Evolutionary conservation across 2,888 invertebrate genomes (phyloP), one percentile per base, ranked within the genome.

Genomic region (Strigamia transsilvanica): DNA sequence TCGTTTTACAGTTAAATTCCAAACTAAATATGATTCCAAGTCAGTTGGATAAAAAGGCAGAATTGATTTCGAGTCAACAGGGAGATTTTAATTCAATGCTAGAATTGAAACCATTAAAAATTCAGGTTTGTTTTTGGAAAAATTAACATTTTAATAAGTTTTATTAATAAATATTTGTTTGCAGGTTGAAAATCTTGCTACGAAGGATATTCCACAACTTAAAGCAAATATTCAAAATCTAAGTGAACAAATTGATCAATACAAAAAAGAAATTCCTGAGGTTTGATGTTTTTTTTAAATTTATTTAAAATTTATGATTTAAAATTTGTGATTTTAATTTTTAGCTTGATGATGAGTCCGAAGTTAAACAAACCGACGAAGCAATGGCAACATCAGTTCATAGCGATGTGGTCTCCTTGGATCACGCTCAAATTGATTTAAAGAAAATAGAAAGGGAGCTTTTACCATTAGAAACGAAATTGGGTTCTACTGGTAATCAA

Each of bases 11-110:
- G 79, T 79, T 79, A 38, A 79, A 79, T 79, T 32, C 32, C 12
- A 79, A 79, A 41, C 34, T 79, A 15, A 79, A 79, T 18, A 21
- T 79, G 79, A 79, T 79, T 38, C 79, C 79, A 79, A 79, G 42
- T 38, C 79, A 79, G 15, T 12, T 79, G 41, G 42, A 79, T 10
- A 41, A 38, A 42, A 79, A 79, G 13, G 42, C 1, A 13, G 42
- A 42, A 42, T 18, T 21, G 23, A 18, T 79, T 41, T 41, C 18
- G 12, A 42, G 42, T 41, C 79, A 79, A 41, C 18, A 79, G 34
- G 13, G n/a, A n/a, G n/a, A 42, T n/a, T 38, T 79, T 12, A 41
- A 38, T 38, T 38, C 42, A 9, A 41, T 79, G 79, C 13, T 79
- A 5, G 41, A 79, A 42, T n/a, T 79, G n/a, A 79, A 79, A n/a